Evolutionary conservation across 2,113 vertebrate genomes (phyloP).

Genomic region (Notothenia rossii): DNA sequence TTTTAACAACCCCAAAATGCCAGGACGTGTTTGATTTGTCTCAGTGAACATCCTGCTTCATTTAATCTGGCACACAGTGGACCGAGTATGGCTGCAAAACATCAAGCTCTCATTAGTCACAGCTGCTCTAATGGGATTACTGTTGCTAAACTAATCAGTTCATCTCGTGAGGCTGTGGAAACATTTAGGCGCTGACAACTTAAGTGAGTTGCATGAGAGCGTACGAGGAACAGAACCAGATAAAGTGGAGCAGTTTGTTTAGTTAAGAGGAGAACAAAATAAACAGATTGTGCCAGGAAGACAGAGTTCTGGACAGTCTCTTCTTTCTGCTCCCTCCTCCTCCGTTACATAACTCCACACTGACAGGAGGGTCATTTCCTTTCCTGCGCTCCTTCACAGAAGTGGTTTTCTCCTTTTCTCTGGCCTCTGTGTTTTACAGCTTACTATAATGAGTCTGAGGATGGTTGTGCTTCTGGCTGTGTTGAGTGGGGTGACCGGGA

Average conservation of each 20-base stretch:
- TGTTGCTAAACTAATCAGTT: not conserved
- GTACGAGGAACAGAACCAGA: conserved; percentile 30
- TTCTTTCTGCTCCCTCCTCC: conserved; percentile 21
- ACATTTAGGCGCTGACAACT: conserved; percentile 24
- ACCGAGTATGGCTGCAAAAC: conserved; percentile 17
- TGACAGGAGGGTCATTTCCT: conserved; percentile 45
- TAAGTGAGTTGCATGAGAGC: conserved; percentile 3
- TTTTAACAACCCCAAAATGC: not conserved
- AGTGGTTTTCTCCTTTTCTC: conserved; percentile 16
- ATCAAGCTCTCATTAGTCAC: conserved; percentile 22
- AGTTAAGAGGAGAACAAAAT: conserved; percentile 12
- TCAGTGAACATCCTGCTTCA: not conserved
- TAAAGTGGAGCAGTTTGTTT: conserved; percentile 56
- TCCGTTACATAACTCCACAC: conserved; percentile 50
- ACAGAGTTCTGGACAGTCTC: conserved; percentile 67
- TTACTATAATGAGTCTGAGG: conserved; percentile 53
- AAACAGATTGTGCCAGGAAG: conserved; percentile 33
- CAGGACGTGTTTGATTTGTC: not conserved
- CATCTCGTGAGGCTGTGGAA: not conserved
- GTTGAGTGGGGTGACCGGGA: conserved; percentile 46
- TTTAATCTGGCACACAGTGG: conserved; percentile 1
- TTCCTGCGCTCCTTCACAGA: conserved; percentile 22
- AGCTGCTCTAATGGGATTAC: conserved; percentile 21
- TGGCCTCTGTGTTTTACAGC: not conserved
- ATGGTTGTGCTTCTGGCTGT: conserved; percentile 37